Conservation (phyloP, 2,888 invertebrate genomes). For the Ethmia dodecea region DNA sequence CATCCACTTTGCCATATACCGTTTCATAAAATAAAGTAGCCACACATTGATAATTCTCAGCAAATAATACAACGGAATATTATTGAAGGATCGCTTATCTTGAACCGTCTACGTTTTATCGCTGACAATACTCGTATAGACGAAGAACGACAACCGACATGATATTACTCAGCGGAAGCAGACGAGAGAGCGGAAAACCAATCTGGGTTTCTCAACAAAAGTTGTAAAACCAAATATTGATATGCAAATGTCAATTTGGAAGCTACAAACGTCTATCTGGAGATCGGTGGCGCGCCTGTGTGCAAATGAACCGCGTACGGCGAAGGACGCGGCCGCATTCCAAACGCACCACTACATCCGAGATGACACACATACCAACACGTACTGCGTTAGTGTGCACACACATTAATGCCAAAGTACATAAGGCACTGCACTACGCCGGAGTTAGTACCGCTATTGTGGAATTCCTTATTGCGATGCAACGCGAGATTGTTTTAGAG, state of each 20-base stretch:
- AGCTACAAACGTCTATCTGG: slow-evolving; percentile 54
- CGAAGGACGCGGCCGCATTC: slow-evolving; percentile 77
- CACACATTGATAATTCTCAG: too few relatives aligned
- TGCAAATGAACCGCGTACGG: slow-evolving; percentile 71
- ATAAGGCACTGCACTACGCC: slow-evolving; percentile 49
- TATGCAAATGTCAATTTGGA: slow-evolving; percentile 57
- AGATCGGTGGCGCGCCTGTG: slow-evolving; percentile 50
- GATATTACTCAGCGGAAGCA: too few relatives aligned
- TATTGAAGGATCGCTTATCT: too few relatives aligned
- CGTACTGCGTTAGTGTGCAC: slow-evolving; percentile 37
- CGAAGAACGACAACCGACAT: too few relatives aligned
- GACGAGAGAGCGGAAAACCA: too few relatives aligned
- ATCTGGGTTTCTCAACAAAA: slow-evolving; percentile 3
- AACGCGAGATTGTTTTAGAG: slow-evolving; percentile 39
- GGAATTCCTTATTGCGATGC: slow-evolving; percentile 56
- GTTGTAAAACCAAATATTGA: slow-evolving; percentile 28
- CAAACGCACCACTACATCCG: slow-evolving; percentile 55
- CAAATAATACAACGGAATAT: too few relatives aligned
- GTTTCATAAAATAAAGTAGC: too few relatives aligned
- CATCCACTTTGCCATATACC: too few relatives aligned
- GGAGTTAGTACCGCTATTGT: slow-evolving; percentile 42
- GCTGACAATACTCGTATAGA: too few relatives aligned
- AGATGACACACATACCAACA: slow-evolving; percentile 67
- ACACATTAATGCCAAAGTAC: slow-evolving; percentile 46
- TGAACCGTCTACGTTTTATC: too few relatives aligned